These are phyloP conservation scores for Maniola jurtina DNA, from an alignment of 1,140 invertebrate species.

Conservation along the genomic window DNA sequence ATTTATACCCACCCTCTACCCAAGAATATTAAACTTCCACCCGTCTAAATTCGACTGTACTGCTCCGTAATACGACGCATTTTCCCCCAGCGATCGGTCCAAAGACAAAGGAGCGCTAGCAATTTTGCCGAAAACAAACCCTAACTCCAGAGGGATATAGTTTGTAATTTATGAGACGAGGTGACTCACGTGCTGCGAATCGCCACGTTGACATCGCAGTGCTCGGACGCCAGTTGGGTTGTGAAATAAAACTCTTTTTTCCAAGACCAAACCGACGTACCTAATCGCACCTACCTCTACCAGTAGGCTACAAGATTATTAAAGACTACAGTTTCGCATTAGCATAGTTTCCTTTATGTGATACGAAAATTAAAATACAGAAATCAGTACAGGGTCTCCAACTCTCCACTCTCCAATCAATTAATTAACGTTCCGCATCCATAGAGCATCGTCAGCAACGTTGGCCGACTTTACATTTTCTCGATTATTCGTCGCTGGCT, in stretches of 20 bases:
- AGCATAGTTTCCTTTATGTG: not conserved
- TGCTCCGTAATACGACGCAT: conserved; percentile 45
- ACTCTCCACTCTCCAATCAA: too few species aligned
- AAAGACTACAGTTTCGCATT: not conserved
- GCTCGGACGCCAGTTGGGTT: conserved; percentile 37
- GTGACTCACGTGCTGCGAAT: conserved; percentile 66
- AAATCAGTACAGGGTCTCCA: not conserved
- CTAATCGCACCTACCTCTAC: too few species aligned
- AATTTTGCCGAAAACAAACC: conserved; percentile 75
- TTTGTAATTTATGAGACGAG: conserved; percentile 68
- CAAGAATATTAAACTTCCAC: conserved; percentile 60
- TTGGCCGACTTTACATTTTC: conserved; percentile 7
- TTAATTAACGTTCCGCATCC: not conserved
- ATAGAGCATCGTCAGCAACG: conserved; percentile 2
- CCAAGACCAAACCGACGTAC: not conserved
- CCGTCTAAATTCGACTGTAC: conserved; percentile 50
- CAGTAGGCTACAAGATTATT: too few species aligned
- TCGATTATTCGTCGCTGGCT: conserved; percentile 54
- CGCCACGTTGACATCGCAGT: conserved; percentile 61
- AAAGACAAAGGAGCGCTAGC: conserved; percentile 70
- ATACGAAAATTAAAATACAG: not conserved
- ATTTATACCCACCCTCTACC: conserved; percentile 76
- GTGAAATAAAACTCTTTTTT: conserved; percentile 3
- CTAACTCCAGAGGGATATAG: conserved; percentile 73
- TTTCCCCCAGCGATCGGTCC: conserved; percentile 35